These are phyloP conservation scores for Ruditapes philippinarum DNA, from an alignment of 1,140 invertebrate species.

Conservation along the genomic window DNA sequence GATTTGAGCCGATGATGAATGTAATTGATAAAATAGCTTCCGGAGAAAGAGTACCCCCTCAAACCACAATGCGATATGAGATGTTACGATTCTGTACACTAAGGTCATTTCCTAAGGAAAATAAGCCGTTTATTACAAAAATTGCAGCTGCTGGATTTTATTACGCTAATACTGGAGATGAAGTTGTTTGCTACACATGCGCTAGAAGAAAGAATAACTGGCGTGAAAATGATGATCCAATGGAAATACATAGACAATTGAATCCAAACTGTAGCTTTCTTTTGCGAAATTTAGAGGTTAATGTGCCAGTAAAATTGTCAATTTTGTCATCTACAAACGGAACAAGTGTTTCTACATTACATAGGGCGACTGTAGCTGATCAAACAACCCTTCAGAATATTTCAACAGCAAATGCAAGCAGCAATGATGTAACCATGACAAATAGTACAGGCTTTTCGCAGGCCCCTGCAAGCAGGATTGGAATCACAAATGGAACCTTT, in stretches of 20 bases:
- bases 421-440: too few relatives aligned
- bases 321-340: background rate
- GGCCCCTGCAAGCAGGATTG: too few relatives aligned
- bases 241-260: constrained; percentile 4
- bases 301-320: constrained; percentile 10
- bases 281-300: constrained; percentile 22
- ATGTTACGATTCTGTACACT: constrained; percentile 46
- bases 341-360: too few relatives aligned
- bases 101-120: background rate
- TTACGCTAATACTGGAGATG: constrained; percentile 28
- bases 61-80: constrained; percentile 42
- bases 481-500: too few relatives aligned
- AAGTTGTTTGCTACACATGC: constrained; percentile 52
- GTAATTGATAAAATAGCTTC: constrained; percentile 23
- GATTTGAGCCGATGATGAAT: background rate
- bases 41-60: constrained; percentile 7
- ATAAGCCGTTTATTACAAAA: constrained; percentile 38
- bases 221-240: constrained; percentile 1
- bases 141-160: constrained; percentile 48
- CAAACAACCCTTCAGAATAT: too few relatives aligned
- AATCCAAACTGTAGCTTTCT: constrained; percentile 40
- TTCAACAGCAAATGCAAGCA: too few relatives aligned
- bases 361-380: too few relatives aligned
- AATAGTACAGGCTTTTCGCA: too few relatives aligned
- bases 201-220: constrained; percentile 18